A percentile compares a stretch with the other conserved stretches of the same genome.
Conservation (phyloP, 2,888 invertebrate genomes). For the Drymonia ruficornis region DNA sequence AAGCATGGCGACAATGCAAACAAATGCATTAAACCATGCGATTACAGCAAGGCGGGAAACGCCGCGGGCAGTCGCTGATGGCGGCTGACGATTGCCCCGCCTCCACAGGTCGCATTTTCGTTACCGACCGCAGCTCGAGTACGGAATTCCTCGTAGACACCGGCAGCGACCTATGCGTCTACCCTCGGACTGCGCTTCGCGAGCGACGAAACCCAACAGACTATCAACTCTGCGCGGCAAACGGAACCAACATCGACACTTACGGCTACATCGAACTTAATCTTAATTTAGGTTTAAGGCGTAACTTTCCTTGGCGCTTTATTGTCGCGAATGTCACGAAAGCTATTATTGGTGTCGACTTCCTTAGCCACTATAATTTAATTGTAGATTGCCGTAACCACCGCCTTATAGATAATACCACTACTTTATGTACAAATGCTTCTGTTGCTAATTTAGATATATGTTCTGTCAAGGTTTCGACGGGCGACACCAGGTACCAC, state of each 20-base stretch:
- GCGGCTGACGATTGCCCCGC: slow-evolving; percentile 1
- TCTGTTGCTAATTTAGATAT: background rate
- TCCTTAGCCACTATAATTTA: slow-evolving; percentile 13
- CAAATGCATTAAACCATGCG: slow-evolving; percentile 8
- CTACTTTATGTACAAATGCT: background rate
- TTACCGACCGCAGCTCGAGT: slow-evolving; percentile 6
- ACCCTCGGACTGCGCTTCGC: slow-evolving; percentile 12
- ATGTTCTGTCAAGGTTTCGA: too few relatives aligned
- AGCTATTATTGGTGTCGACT: slow-evolving; percentile 42
- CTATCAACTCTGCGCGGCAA: slow-evolving; percentile 30
- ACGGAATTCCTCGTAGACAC: slow-evolving; percentile 2
- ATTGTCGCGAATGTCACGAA: slow-evolving; percentile 39
- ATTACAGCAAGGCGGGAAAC: slow-evolving; percentile 10
- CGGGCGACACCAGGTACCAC: slow-evolving; percentile 8
- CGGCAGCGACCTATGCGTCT: slow-evolving; percentile 8
- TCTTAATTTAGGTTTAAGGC: slow-evolving; percentile 34
- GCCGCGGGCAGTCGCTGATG: slow-evolving; percentile 8
- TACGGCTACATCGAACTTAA: slow-evolving; percentile 29
- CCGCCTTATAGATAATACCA: background rate
- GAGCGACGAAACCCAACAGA: slow-evolving; percentile 16
- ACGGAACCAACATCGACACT: slow-evolving; percentile 31
- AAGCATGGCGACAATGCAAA: slow-evolving; percentile 3
- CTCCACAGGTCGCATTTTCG: slow-evolving; percentile 6
- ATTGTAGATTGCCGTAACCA: too few relatives aligned
- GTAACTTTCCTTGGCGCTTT: slow-evolving; percentile 35